A percentile compares a stretch with the other conserved stretches of the same genome.
phyloP scores from a whole-genome alignment of 1,140 invertebrate species.

The Platorchestia sp. region DNA sequence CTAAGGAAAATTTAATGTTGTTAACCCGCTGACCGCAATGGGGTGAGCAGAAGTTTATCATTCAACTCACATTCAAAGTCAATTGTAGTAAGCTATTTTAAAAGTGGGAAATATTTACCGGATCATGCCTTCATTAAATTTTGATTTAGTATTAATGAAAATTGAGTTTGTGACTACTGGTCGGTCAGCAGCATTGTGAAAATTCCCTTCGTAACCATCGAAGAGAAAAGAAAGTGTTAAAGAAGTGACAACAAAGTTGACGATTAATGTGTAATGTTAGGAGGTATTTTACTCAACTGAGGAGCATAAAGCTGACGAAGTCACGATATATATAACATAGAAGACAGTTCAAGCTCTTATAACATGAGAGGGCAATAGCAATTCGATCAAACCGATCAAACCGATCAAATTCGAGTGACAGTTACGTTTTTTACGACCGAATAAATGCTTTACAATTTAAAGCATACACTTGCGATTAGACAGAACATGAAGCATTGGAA shows the following conservation, averaged over 20 bases:
- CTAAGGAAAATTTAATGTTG: too few species aligned
- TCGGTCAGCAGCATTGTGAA: too few species aligned
- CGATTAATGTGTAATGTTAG: background rate
- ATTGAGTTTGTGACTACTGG: too few species aligned
- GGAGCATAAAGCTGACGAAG: background rate
- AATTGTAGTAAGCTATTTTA: too few species aligned
- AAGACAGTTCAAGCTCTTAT: background rate
- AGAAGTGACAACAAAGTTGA: background rate
- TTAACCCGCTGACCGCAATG: too few species aligned
- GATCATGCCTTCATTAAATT: too few species aligned
- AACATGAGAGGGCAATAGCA: background rate
- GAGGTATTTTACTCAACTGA: background rate
- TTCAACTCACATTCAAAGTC: too few species aligned
- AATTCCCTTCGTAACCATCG: too few species aligned
- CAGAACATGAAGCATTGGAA: background rate
- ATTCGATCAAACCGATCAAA: background rate
- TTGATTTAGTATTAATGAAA: too few species aligned
- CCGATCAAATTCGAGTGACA: background rate
- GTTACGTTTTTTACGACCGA: background rate
- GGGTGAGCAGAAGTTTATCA: too few species aligned
- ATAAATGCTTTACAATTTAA: background rate
- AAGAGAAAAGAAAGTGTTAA: too few species aligned
- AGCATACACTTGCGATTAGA: background rate
- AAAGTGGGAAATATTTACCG: too few species aligned
- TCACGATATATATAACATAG: background rate